A percentile compares a stretch with the other conserved stretches of the same genome.
phyloP scores from a whole-genome alignment of 2,888 invertebrate species.

The Theretra japonica region DNA sequence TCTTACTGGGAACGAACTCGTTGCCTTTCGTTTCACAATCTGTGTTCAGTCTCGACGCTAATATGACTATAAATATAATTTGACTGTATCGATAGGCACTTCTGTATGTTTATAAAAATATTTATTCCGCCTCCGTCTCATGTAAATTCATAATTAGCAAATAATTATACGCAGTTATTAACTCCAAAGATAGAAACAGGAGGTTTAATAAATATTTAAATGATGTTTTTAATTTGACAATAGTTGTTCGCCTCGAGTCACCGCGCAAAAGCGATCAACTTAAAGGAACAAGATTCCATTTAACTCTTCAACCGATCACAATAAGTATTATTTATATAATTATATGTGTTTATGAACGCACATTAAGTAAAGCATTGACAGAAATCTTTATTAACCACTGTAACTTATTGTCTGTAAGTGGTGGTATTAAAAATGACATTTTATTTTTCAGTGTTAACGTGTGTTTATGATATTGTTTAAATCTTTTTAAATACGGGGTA shows the following conservation, averaged over 20 bases:
- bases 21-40: too few species aligned
- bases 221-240: slow-evolving; percentile 15
- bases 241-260: slow-evolving; percentile 9
- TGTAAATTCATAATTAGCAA: slow-evolving; percentile 6
- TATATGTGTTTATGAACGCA: slow-evolving; percentile 14
- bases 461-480: slow-evolving; percentile 11
- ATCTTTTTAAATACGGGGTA: neutral
- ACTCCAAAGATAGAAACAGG: neutral
- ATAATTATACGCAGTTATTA: neutral
- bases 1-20: too few species aligned
- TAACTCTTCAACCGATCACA: neutral
- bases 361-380: neutral
- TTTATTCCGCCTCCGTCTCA: neutral
- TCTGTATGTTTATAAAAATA: slow-evolving; percentile 5
- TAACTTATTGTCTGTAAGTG: neutral
- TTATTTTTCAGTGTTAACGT: neutral
- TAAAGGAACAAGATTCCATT: neutral
- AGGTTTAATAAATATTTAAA: neutral
- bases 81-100: neutral
- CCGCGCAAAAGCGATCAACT: neutral
- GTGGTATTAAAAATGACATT: slow-evolving; percentile 25
- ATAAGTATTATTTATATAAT: slow-evolving; percentile 17
- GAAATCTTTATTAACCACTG: slow-evolving; percentile 8
- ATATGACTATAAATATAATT: neutral
- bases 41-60: neutral